Base-by-base conservation (phyloP, 2,888 invertebrate genomes). In the Apodemia arnacis region DNA sequence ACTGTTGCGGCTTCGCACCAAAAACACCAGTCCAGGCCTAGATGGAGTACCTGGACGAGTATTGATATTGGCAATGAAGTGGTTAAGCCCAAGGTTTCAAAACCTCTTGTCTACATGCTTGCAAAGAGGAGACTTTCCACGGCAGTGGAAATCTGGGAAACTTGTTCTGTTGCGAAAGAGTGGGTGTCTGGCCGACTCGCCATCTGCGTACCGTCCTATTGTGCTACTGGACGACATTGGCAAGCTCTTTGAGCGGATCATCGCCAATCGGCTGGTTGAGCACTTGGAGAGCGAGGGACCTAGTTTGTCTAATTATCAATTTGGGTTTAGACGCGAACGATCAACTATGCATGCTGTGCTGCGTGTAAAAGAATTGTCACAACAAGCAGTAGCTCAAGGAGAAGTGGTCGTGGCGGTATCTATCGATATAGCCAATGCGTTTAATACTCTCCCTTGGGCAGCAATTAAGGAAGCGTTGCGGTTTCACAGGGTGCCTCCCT, bases 21-120 rank as follows among this genome's bases (percentile, higher is more conserved):
- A 69, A n/a, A 75, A 73, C 24, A 59, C 4, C 84, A 88, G 7
- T 84, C 87, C 15, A 59, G 86, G 70, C 70, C 86, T 24, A 7
- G 73, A 82, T 31, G 81, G 75, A 3, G 27, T 75, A 4, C 80
- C 80, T 7, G 72, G 80, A 6, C 24, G 54, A 3, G 80, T 27
- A 6, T 49, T 70, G 72, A 66, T 31, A 21, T n/a, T 75, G 5
- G 75, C 81, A 6, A 34, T 74, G 38, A n/a, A 24, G 6, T n/a
- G 44, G 15, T 54, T 84, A 31, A 70, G 24, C 21, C 49, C 34
- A 24, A 27, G 59, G 7, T 18, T 80, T n/a, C 44, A 54, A 18
- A 54, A 4, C 2, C 59, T 80, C 7, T 59, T 73, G 1, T 27
- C 18, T 1, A 24, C 38, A 11, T 73, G 73, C 21, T 41, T 80